phyloP scores from a whole-genome alignment of 2,888 invertebrate species.

The Beris morrisii region DNA sequence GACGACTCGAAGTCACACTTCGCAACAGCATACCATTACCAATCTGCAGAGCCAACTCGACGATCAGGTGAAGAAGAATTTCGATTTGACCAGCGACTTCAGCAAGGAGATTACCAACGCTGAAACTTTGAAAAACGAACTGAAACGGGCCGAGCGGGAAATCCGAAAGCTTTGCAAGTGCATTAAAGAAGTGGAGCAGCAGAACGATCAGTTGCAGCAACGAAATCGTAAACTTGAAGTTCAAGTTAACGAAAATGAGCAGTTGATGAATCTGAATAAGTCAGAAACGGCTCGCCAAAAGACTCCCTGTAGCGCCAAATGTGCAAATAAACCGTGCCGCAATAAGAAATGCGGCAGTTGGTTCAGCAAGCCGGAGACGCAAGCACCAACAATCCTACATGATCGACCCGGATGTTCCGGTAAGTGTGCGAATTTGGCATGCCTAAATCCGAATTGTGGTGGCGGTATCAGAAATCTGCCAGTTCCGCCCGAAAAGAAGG shows the following conservation, averaged over 20 bases:
- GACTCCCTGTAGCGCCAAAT: no score
- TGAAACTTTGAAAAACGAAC: not conserved
- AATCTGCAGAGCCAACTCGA: not conserved
- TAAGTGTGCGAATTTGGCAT: no score
- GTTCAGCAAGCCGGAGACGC: no score
- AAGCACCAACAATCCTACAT: no score
- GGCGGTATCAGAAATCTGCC: no score
- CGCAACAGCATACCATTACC: not conserved
- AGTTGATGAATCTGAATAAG: not conserved
- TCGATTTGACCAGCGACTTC: slow-evolving; percentile 7
- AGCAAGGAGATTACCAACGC: slow-evolving; percentile 13
- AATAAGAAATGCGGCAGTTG: no score
- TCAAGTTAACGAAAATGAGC: not conserved
- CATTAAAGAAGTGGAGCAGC: slow-evolving; percentile 10
- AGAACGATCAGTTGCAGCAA: not conserved
- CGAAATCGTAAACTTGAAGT: not conserved
- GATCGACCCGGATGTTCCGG: no score
- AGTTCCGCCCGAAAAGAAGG: no score
- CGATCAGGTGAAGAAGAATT: not conserved
- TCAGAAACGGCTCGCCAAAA: no score
- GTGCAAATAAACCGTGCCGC: no score
- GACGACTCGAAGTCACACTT: not conserved
- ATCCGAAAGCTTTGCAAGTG: slow-evolving; percentile 20
- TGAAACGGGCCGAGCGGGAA: slow-evolving; percentile 12
- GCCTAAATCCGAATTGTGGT: no score